Conservation (phyloP, 2,888 invertebrate species). For the Tenodera sinensis region DNA sequence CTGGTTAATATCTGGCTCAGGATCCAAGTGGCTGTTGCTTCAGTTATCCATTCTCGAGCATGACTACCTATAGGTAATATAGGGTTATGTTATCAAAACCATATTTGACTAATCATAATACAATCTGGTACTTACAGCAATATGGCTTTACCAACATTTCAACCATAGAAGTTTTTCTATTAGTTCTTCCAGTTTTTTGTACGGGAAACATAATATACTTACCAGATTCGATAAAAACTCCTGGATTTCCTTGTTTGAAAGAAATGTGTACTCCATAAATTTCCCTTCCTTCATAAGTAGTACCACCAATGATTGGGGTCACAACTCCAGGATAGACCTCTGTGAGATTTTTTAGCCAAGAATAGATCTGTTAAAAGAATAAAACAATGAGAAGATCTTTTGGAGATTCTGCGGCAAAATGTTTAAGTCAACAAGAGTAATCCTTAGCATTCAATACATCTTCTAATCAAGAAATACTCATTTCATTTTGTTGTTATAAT, state of each 20-base stretch:
- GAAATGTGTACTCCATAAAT: conserved; percentile 44
- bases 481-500: too few relatives aligned
- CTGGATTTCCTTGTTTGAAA: conserved; percentile 34
- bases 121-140: too few relatives aligned
- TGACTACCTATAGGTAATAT: conserved; percentile 45
- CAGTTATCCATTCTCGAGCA: conserved; percentile 70
- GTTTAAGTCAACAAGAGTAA: too few relatives aligned
- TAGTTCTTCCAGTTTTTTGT: background rate
- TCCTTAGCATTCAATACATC: too few relatives aligned
- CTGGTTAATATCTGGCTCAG: conserved; percentile 67
- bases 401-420: too few relatives aligned
- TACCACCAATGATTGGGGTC: conserved; percentile 52
- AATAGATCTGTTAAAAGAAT: conserved; percentile 48
- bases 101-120: too few relatives aligned
- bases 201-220: background rate
- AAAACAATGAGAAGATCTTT: background rate
- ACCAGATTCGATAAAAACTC: conserved; percentile 26
- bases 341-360: conserved; percentile 54
- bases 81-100: too few relatives aligned
- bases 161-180: too few relatives aligned
- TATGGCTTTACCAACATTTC: too few relatives aligned
- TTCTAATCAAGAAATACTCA: too few relatives aligned
- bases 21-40: conserved; percentile 65
- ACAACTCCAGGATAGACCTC: conserved; percentile 47
- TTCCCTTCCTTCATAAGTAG: conserved; percentile 55